These are phyloP conservation scores for Linnaemya vulpina DNA, from an alignment of 2,888 invertebrate species.

Conservation along the genomic window DNA sequence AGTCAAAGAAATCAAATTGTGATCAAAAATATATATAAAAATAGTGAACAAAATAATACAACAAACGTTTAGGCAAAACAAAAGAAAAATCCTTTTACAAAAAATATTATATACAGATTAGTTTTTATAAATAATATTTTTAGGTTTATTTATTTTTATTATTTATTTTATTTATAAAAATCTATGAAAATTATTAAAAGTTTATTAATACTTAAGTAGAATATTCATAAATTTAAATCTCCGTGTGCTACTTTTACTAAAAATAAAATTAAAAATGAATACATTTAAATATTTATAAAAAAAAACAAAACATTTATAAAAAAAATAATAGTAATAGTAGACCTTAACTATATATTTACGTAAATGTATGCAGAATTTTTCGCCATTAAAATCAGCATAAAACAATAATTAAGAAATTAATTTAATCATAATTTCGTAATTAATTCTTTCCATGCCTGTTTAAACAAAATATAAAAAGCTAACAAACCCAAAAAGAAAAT, in stretches of 20 bases:
- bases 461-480: conserved; percentile 46
- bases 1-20: conserved; percentile 81
- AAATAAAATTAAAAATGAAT: conserved; percentile 8
- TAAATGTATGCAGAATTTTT: conserved; percentile 67
- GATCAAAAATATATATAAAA: conserved; percentile 76
- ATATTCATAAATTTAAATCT: conserved; percentile 75
- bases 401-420: conserved; percentile 39
- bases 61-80: conserved; percentile 70
- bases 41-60: conserved; percentile 59
- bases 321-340: conserved; percentile 25
- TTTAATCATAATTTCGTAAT: conserved; percentile 46
- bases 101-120: conserved; percentile 44
- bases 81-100: conserved; percentile 46
- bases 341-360: conserved; percentile 62
- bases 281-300: conserved; percentile 60
- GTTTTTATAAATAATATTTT: conserved; percentile 36
- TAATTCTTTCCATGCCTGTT: conserved; percentile 51
- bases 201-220: conserved; percentile 70
- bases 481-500: conserved; percentile 69
- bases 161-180: conserved; percentile 30
- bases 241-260: conserved; percentile 79
- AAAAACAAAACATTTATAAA: conserved; percentile 65
- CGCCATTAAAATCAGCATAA: conserved; percentile 52
- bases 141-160: conserved; percentile 14
- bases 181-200: conserved; percentile 64